phyloP scores from a whole-genome alignment of 2,888 invertebrate species.

The Metacarcinus magister region DNA sequence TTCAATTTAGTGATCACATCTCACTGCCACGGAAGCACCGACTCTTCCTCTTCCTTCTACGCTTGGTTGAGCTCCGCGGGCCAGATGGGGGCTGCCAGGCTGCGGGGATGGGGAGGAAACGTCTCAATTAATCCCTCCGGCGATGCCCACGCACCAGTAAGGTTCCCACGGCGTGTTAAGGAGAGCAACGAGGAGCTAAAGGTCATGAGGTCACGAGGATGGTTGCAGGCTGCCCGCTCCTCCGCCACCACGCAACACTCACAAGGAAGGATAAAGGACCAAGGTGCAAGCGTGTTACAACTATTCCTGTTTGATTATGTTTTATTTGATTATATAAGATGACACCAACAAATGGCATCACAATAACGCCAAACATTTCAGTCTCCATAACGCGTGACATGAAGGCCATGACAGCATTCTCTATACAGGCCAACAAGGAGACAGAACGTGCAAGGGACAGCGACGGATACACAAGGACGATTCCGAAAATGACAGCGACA shows the following conservation, averaged over 20 bases:
- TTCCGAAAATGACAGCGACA: not conserved
- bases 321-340: not conserved
- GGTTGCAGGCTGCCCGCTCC: not conserved
- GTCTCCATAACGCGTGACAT: not conserved
- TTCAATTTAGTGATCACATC: conserved; percentile 39
- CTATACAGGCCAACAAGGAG: not conserved
- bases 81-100: not conserved
- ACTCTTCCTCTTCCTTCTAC: conserved; percentile 16
- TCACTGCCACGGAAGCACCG: not conserved
- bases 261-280: not conserved
- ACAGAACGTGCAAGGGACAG: not conserved
- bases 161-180: not conserved
- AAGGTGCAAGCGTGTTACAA: not conserved
- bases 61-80: not conserved
- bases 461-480: not conserved
- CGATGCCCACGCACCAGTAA: not conserved
- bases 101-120: not conserved
- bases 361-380: not conserved
- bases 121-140: not conserved
- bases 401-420: not conserved
- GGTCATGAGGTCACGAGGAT: not conserved
- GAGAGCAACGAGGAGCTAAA: conserved; percentile 16
- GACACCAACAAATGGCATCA: not conserved
- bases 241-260: not conserved
- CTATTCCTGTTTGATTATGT: not conserved